These are phyloP conservation scores for Scaptomyza caliginosa DNA, from an alignment of 2,888 invertebrate genomes.

Conservation along the genomic window DNA sequence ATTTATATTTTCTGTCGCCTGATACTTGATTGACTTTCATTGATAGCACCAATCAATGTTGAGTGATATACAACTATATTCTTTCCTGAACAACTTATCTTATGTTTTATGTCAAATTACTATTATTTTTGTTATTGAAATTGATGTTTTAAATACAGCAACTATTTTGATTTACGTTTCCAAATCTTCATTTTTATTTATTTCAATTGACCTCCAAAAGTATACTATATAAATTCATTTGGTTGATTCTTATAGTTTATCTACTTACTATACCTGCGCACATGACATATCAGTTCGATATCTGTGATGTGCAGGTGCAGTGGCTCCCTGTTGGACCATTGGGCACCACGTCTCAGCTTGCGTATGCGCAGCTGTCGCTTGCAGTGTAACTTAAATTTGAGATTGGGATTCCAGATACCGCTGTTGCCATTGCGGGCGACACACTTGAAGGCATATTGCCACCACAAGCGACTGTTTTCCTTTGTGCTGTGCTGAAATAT, in stretches of 20 bases:
- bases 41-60: slow-evolving; percentile 19
- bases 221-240: slow-evolving; percentile 24
- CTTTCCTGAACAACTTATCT: slow-evolving; percentile 32
- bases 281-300: slow-evolving; percentile 63
- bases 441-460: slow-evolving; percentile 74
- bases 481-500: slow-evolving; percentile 65
- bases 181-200: neutral
- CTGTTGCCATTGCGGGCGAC: slow-evolving; percentile 50
- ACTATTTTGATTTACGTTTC: neutral
- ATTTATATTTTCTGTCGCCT: slow-evolving; percentile 36
- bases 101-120: slow-evolving; percentile 27
- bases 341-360: slow-evolving; percentile 46
- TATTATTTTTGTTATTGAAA: slow-evolving; percentile 15
- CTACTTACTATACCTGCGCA: slow-evolving; percentile 43
- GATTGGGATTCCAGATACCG: slow-evolving; percentile 65
- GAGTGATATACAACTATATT: slow-evolving; percentile 14
- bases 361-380: slow-evolving; percentile 68
- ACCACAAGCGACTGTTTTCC: slow-evolving; percentile 69
- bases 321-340: slow-evolving; percentile 59
- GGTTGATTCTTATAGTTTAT: neutral
- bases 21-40: slow-evolving; percentile 43
- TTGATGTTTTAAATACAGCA: neutral
- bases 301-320: slow-evolving; percentile 63
- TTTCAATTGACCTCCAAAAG: slow-evolving; percentile 28
- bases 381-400: slow-evolving; percentile 66